Percentiles rank a stretch among this genome's conserved stretches.
Conservation (phyloP, 2,113 vertebrate genomes). For the Clarias macrocephalus region DNA sequence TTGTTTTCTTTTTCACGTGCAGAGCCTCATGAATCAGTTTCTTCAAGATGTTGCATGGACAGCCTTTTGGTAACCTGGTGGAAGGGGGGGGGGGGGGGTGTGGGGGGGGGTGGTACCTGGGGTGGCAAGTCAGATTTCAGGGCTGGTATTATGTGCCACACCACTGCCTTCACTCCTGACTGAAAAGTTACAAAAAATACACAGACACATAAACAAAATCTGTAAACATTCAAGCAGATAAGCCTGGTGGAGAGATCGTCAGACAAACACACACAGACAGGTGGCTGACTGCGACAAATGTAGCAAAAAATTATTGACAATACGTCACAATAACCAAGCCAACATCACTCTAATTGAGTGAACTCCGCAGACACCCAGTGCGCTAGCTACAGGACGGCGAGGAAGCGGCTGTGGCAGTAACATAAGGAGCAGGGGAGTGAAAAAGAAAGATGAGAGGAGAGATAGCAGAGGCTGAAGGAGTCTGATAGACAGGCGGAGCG, state of each 20-base stretch:
- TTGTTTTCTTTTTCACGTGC: background rate
- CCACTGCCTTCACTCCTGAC: background rate
- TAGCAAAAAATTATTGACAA: constrained; percentile 34
- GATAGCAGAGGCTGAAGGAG: constrained; percentile 44
- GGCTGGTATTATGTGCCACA: background rate
- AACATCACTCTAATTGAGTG: constrained; percentile 29
- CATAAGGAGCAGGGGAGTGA: constrained; percentile 28
- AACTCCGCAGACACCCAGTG: constrained; percentile 19
- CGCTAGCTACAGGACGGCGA: background rate
- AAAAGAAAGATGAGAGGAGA: constrained; percentile 30
- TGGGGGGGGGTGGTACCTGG: background rate
- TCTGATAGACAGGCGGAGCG: constrained; percentile 43
- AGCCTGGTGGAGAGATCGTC: background rate
- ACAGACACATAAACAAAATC: background rate
- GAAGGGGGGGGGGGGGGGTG: no score
- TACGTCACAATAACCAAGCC: constrained; percentile 20
- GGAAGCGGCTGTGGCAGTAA: constrained; percentile 20
- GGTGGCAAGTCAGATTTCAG: background rate
- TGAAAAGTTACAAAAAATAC: background rate
- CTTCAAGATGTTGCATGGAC: background rate
- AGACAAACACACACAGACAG: constrained; percentile 14
- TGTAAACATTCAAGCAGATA: constrained; percentile 4
- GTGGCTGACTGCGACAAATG: constrained; percentile 19
- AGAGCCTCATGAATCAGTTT: background rate
- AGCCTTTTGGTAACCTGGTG: no score